Conservation (phyloP, 1,140 invertebrate genomes). For the Drosophila mauritiana region DNA sequence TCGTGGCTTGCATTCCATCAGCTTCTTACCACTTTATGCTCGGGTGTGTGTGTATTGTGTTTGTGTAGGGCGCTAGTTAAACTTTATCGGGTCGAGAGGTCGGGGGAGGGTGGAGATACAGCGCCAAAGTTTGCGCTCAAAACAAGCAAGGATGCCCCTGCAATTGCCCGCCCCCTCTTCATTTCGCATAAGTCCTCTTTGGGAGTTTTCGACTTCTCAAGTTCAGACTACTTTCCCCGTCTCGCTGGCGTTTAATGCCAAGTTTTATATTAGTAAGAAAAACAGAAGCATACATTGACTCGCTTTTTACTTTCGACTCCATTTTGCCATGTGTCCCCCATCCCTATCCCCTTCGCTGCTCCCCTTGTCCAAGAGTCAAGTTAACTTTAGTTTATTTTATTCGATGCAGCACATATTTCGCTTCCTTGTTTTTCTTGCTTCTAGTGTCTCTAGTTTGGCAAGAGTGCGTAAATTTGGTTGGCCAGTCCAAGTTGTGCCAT, state of each 20-base stretch:
- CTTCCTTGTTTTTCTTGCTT: constrained; percentile 22
- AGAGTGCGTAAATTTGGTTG: constrained; percentile 52
- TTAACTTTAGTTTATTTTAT: constrained; percentile 71
- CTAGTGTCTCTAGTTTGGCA: constrained; percentile 35
- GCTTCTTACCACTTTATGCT: constrained; percentile 39
- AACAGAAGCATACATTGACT: constrained; percentile 56
- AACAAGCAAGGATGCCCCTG: constrained; percentile 33
- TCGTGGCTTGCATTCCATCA: constrained; percentile 40
- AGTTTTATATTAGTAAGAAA: constrained; percentile 72
- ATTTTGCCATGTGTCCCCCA: constrained; percentile 15
- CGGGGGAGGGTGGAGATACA: constrained; percentile 15
- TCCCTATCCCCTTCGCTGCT: neutral
- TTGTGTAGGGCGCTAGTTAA: constrained; percentile 73
- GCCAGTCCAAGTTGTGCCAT: constrained; percentile 40
- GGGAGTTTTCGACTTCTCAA: constrained; percentile 81
- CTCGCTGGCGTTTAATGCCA: constrained; percentile 65
- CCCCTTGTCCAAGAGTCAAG: constrained; percentile 4
- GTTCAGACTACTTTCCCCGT: constrained; percentile 55
- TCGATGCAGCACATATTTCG: constrained; percentile 60
- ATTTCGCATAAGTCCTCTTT: constrained; percentile 73
- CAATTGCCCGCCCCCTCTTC: constrained; percentile 9
- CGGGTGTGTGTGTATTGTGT: constrained; percentile 36
- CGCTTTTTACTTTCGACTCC: constrained; percentile 35
- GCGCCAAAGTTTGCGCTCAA: constrained; percentile 60
- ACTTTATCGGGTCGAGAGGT: constrained; percentile 65